Conservation (phyloP, 2,113 vertebrate genomes). For the Macaca mulatta region DNA sequence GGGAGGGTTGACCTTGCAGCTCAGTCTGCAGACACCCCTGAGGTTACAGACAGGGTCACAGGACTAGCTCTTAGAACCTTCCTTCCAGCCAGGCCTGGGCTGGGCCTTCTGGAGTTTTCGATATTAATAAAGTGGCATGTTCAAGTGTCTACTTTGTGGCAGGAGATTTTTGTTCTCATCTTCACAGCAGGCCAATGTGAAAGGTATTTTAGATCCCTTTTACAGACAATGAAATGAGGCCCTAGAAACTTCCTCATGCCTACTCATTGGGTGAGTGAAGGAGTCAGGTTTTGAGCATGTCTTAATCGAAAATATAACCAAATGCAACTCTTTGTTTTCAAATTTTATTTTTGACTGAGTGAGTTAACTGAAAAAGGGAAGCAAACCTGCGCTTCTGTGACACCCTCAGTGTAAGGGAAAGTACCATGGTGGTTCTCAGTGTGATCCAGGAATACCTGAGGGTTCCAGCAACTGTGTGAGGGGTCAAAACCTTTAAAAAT, state of each 20-base stretch:
- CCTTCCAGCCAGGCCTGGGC: neutral
- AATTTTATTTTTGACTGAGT: neutral
- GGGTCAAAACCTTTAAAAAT: neutral
- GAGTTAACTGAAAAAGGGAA: neutral
- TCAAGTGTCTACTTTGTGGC: neutral
- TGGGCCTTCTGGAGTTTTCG: neutral
- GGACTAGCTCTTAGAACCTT: neutral
- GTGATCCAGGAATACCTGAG: neutral
- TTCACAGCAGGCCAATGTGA: too few relatives aligned
- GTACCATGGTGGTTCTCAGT: neutral
- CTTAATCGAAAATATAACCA: neutral
- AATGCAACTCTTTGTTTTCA: neutral
- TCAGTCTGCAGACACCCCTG: neutral
- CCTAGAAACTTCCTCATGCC: neutral
- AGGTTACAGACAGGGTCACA: neutral
- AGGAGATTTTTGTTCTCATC: neutral
- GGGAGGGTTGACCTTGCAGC: neutral
- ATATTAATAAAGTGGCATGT: neutral
- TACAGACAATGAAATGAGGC: neutral
- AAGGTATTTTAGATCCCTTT: neutral
- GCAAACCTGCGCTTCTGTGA: neutral
- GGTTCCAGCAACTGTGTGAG: neutral
- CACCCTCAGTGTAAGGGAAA: neutral
- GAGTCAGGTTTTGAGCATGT: neutral
- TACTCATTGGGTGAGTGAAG: neutral